Conservation (phyloP, 1,140 invertebrate genomes). For the Papilio aristodemus region DNA sequence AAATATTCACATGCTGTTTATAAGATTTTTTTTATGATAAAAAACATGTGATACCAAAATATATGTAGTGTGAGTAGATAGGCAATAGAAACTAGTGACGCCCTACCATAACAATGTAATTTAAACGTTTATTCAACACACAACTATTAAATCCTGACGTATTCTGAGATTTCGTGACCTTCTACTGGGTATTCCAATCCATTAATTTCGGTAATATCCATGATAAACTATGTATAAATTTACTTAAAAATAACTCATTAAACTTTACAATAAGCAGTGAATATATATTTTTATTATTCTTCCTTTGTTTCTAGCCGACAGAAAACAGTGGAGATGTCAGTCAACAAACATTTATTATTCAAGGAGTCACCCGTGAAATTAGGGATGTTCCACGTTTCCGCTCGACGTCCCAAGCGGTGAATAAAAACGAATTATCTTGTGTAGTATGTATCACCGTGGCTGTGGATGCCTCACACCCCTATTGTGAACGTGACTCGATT, state of each 20-base stretch:
- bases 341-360: slow-evolving; percentile 28
- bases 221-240: too few species aligned
- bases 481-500: slow-evolving; percentile 43
- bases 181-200: too few species aligned
- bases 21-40: too few species aligned
- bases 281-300: neutral
- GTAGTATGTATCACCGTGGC: slow-evolving; percentile 15
- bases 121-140: too few species aligned
- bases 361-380: slow-evolving; percentile 34
- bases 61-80: too few species aligned
- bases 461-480: slow-evolving; percentile 12
- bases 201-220: too few species aligned
- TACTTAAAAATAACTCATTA: neutral
- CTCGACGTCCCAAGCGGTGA: slow-evolving; percentile 31
- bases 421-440: slow-evolving; percentile 33
- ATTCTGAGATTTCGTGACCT: too few species aligned
- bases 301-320: slow-evolving; percentile 1
- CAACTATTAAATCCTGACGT: too few species aligned
- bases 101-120: too few species aligned
- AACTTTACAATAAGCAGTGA: neutral
- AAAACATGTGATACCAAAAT: too few species aligned
- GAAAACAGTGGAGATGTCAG: neutral
- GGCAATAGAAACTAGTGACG: too few species aligned
- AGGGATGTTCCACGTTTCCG: slow-evolving; percentile 37
- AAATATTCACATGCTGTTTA: too few species aligned